phyloP scores from a whole-genome alignment of 2,888 invertebrate species.

The Hydriomena furcata region DNA sequence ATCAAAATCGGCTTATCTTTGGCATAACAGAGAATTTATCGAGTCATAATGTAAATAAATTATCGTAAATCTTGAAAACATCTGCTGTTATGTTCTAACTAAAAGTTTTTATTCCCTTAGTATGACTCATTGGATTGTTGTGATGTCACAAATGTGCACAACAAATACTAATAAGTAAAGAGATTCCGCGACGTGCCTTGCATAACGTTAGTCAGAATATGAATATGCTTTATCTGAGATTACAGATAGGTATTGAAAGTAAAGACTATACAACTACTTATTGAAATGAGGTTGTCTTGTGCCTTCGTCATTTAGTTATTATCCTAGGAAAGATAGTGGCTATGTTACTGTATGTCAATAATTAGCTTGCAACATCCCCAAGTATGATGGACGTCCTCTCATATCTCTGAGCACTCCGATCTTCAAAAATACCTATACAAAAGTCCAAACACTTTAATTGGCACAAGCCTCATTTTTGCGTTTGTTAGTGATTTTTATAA shows the following conservation, averaged over 20 bases:
- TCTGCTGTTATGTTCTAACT: conserved; percentile 5
- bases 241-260: conserved; percentile 4
- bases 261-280: conserved; percentile 1
- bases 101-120: conserved; percentile 38
- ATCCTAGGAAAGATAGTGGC: too few species aligned
- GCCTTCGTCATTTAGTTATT: too few species aligned
- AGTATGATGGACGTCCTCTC: too few species aligned
- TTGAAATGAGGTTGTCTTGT: conserved; percentile 8
- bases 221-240: conserved; percentile 24
- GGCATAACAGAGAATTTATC: conserved; percentile 21
- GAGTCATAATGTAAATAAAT: background rate
- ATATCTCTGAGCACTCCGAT: too few species aligned
- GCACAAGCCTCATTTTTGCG: too few species aligned
- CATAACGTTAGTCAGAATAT: conserved; percentile 23
- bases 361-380: too few species aligned
- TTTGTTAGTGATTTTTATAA: too few species aligned
- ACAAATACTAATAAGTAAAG: conserved; percentile 64
- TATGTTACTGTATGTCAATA: too few species aligned
- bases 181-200: conserved; percentile 42
- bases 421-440: too few species aligned
- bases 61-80: conserved; percentile 4
- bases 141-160: conserved; percentile 68
- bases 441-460: too few species aligned
- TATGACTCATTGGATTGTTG: conserved; percentile 71
- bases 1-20: conserved; percentile 28